Base-by-base conservation (phyloP, 2,113 vertebrate genomes). In the Caretta caretta region DNA sequence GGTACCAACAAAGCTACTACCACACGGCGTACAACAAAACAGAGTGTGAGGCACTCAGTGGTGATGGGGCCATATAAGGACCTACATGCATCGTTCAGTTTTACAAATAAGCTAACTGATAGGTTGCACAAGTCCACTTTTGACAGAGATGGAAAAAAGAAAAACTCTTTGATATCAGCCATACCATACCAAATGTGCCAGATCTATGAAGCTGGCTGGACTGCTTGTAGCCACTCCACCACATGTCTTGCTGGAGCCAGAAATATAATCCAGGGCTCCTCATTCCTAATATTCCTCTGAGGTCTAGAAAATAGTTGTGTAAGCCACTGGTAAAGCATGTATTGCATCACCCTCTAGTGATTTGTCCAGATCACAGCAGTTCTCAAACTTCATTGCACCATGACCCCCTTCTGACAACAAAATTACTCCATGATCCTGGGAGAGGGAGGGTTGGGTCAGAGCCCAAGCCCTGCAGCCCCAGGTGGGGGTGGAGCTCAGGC, bases 271-370 rank as follows among this genome's bases (percentile, higher is more conserved):
- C 35, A 38, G 13, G 38, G 5, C 35, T 92, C 56, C 48, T 72
- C 35, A 38, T 69, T 65, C 14, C 62, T 65, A 65, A 13, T 25
- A 46, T 8, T 79, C 27, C 29, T 49, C 49, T 69, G 49, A 5
- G 48, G 2, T 59, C 84, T 78, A 17, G 38, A 8, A 49, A 69
- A 38, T 35, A 51, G 49, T 24, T 76, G 27, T 38, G 31, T 49
- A 27, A 89, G 8, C 42, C 25, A 13, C n/a, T 59, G 65, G 10
- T 17, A 76, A 3, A 5, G 49, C 3, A 4, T 0, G 1, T 69
- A 16, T 24, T 81, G 51, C 57, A 48, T 42, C 19, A 86, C 35
- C 25, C 19, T 42, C 19, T 54, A 92, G 19, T 29, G 46, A 13
- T 4, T 4, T 0, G 11, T 57, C 49, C 8, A 79, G 22, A 54